Evolutionary conservation across 2,113 vertebrate species (phyloP).

Genomic region (Rhinolophus sinicus): DNA sequence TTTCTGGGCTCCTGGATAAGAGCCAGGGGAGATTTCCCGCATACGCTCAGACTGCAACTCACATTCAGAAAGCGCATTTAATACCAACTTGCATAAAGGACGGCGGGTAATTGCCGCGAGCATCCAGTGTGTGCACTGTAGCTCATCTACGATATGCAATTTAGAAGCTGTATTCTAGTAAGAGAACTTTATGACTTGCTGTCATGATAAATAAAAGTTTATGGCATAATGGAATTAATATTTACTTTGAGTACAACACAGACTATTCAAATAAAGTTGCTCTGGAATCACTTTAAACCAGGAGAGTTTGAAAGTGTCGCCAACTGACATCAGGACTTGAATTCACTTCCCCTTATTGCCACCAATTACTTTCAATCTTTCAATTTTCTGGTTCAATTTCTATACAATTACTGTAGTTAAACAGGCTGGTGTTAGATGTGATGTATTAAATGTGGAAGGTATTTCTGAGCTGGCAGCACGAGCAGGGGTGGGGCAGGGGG

Average conservation of each 20-base stretch:
- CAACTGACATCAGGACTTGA: not conserved
- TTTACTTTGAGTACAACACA: slow-evolving; percentile 83
- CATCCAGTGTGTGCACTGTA: slow-evolving; percentile 36
- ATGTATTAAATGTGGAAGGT: fast-evolving
- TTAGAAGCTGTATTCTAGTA: slow-evolving; percentile 80
- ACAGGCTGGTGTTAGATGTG: not conserved
- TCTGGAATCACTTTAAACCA: slow-evolving; percentile 51
- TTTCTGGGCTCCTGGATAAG: fast-evolving
- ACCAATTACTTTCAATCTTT: slow-evolving; percentile 34
- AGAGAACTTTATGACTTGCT: slow-evolving; percentile 83
- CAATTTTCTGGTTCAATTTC: not conserved
- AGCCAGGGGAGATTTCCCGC: not conserved
- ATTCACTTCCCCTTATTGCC: not conserved
- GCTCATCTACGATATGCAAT: slow-evolving; percentile 78
- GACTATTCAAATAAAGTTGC: slow-evolving; percentile 81
- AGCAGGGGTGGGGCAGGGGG: not conserved
- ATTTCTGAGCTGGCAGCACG: not conserved
- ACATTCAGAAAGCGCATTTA: not conserved
- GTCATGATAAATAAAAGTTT: slow-evolving; percentile 86
- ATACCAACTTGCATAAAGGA: not conserved
- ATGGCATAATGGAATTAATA: slow-evolving; percentile 87
- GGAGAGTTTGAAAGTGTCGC: not conserved
- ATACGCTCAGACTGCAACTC: not conserved
- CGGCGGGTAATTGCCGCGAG: slow-evolving; percentile 62
- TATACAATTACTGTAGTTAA: not conserved